Percentiles rank a stretch among this genome's conserved stretches.
Evolutionary conservation across 2,888 invertebrate genomes (phyloP).

Genomic region (Entomobrya proxima): DNA sequence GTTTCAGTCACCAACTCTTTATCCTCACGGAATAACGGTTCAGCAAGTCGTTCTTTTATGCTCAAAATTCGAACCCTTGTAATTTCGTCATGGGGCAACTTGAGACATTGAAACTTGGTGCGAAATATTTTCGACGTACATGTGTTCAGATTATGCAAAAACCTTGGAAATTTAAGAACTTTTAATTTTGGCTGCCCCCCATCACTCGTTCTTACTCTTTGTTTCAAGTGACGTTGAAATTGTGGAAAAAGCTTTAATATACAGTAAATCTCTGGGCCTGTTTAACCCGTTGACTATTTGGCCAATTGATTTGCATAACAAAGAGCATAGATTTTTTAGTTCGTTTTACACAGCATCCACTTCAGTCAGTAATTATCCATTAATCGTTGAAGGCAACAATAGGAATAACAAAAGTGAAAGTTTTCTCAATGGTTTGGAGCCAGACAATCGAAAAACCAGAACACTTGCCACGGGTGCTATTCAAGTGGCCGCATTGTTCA

Average conservation of each 20-base stretch:
- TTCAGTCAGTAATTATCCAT: background rate
- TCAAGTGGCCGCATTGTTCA: constrained; percentile 11
- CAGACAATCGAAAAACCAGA: background rate
- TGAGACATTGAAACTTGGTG: too few relatives aligned
- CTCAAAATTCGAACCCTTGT: too few relatives aligned
- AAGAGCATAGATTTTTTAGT: background rate
- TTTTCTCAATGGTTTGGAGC: background rate
- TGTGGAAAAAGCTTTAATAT: background rate
- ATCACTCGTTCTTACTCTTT: too few relatives aligned
- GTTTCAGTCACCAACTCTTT: too few relatives aligned
- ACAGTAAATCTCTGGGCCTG: background rate
- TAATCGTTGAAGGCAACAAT: background rate
- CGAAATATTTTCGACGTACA: too few relatives aligned
- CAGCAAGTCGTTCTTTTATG: too few relatives aligned
- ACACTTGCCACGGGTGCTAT: background rate
- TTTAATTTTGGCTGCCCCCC: too few relatives aligned
- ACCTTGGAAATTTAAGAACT: too few relatives aligned
- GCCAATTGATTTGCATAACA: background rate
- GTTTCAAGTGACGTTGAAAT: too few relatives aligned
- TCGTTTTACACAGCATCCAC: background rate
- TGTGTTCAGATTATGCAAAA: too few relatives aligned
- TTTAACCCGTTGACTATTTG: constrained; percentile 40
- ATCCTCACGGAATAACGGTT: too few relatives aligned
- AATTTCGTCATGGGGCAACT: too few relatives aligned
- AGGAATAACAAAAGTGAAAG: background rate